These are phyloP conservation scores for Danio albolineatus DNA, from an alignment of 2,797 vertebrate species.

Conservation along the genomic window DNA sequence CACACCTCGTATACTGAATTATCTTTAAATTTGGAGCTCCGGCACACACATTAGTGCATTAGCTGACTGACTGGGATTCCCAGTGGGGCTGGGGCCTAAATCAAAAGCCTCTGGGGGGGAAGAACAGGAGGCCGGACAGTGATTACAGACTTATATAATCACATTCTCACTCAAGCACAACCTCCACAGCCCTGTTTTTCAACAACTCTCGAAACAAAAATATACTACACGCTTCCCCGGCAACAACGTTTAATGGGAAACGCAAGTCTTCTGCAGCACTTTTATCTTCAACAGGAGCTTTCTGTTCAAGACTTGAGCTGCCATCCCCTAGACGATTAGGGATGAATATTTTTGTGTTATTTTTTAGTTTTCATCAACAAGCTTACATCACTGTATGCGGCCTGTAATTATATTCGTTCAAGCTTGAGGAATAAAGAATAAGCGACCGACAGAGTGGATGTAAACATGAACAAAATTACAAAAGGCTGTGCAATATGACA, in stretches of 20 bases:
- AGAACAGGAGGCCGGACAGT: conserved; percentile 33
- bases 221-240: conserved; percentile 5
- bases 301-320: conserved; percentile 8
- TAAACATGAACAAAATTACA: background rate
- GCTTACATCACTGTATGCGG: conserved; percentile 1
- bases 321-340: conserved; percentile 7
- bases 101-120: conserved; percentile 18
- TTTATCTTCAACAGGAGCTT: conserved; percentile 31
- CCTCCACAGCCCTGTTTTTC: conserved; percentile 15
- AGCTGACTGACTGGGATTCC: conserved; percentile 32
- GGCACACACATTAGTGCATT: conserved; percentile 9
- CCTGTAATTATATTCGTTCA: background rate
- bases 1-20: background rate
- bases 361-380: conserved; percentile 1
- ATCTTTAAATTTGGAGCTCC: conserved; percentile 14
- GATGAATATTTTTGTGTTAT: background rate
- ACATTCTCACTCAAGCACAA: conserved; percentile 34
- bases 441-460: background rate
- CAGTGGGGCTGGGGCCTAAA: conserved; percentile 23
- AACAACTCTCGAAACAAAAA: conserved; percentile 30
- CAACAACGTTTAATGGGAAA: conserved; percentile 13
- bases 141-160: conserved; percentile 43
- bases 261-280: background rate
- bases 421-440: conserved; percentile 3
- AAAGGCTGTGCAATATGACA: too few relatives aligned